Percentiles rank a stretch among this genome's conserved stretches.
phyloP scores from a whole-genome alignment of 2,888 invertebrate species.

The Sphaeridia pumilis region DNA sequence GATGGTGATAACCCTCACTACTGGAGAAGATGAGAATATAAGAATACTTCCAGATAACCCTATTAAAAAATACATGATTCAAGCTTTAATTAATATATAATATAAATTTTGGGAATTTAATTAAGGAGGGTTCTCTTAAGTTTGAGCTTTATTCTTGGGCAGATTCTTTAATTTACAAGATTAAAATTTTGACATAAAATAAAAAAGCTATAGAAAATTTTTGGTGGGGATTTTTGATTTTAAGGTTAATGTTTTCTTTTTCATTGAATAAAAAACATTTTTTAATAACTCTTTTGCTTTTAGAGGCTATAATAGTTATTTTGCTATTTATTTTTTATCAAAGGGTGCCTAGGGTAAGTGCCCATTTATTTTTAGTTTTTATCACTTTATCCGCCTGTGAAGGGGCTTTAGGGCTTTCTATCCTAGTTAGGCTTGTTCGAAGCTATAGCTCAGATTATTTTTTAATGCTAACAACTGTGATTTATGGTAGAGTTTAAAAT shows the following conservation, averaged over 20 bases:
- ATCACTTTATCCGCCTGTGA: constrained; percentile 4
- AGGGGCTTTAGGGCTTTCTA: constrained; percentile 1
- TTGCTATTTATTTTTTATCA: background rate
- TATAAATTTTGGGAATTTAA: constrained; percentile 60
- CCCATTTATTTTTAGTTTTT: background rate
- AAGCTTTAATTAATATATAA: constrained; percentile 52
- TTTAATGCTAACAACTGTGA: background rate
- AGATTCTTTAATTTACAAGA: constrained; percentile 53
- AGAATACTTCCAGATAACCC: constrained; percentile 35
- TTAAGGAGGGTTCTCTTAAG: constrained; percentile 41
- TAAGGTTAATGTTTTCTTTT: background rate
- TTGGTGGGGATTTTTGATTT: background rate
- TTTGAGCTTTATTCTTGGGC: constrained; percentile 2
- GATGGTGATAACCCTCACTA: constrained; percentile 46
- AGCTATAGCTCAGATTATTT: background rate
- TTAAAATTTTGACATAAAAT: constrained; percentile 50
- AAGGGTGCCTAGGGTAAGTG: background rate
- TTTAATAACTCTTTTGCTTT: background rate
- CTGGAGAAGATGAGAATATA: constrained; percentile 43
- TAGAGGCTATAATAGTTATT: background rate
- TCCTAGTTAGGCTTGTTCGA: background rate
- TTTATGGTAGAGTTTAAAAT: too few relatives aligned
- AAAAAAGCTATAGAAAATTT: constrained; percentile 38
- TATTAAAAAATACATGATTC: constrained; percentile 42
- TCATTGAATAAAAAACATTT: background rate